phyloP scores from a whole-genome alignment of 1,140 invertebrate species.

The Caenorhabditis inopinata region DNA sequence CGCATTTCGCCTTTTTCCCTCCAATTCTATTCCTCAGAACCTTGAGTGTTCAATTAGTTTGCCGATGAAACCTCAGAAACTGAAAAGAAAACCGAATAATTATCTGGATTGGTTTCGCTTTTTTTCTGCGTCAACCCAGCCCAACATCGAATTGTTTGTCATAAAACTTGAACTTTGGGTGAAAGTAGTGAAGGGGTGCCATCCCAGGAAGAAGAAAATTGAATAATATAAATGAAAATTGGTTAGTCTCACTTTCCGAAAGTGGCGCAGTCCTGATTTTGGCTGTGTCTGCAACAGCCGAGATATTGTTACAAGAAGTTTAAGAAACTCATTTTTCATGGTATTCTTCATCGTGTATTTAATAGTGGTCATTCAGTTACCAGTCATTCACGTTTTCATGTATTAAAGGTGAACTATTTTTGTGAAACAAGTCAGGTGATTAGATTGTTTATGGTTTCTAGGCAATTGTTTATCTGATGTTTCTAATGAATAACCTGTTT shows the following conservation, averaged over 20 bases:
- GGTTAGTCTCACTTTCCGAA: slow-evolving; percentile 19
- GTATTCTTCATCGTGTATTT: too few species aligned
- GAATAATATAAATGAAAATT: slow-evolving; percentile 12
- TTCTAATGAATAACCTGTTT: too few species aligned
- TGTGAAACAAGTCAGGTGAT: too few species aligned
- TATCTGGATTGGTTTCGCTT: slow-evolving; percentile 17
- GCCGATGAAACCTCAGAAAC: slow-evolving; percentile 23
- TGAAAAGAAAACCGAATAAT: slow-evolving; percentile 34
- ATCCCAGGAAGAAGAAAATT: not conserved
- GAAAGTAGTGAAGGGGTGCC: slow-evolving; percentile 22
- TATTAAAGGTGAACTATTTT: too few species aligned
- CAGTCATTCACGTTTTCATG: too few species aligned
- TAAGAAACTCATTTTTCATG: not conserved
- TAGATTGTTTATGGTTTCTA: too few species aligned
- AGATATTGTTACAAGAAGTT: too few species aligned
- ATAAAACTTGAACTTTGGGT: slow-evolving; percentile 34
- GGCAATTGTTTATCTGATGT: too few species aligned
- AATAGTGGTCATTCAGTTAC: too few species aligned
- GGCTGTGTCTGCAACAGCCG: not conserved
- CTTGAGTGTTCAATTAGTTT: slow-evolving; percentile 29
- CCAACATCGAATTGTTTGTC: slow-evolving; percentile 31
- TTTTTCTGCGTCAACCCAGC: slow-evolving; percentile 9
- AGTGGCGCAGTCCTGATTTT: slow-evolving; percentile 12
- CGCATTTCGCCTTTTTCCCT: not conserved
- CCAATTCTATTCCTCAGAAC: not conserved